phyloP scores from a whole-genome alignment of 2,888 invertebrate species.

The Dryobotodes eremita region DNA sequence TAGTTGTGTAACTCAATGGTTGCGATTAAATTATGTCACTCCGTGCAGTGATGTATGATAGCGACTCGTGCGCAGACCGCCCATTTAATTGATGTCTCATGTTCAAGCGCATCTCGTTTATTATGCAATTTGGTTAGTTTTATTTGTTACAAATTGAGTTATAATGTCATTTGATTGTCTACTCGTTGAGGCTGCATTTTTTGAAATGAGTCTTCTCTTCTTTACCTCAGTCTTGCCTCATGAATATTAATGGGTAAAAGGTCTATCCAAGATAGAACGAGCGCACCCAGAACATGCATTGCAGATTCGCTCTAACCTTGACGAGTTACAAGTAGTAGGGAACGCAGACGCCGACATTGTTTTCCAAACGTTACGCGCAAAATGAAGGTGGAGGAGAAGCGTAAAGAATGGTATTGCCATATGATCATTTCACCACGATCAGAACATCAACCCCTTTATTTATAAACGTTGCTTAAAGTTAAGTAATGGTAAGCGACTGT shows the following conservation, averaged over 20 bases:
- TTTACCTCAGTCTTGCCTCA: no score
- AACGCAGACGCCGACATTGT: neutral
- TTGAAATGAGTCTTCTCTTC: no score
- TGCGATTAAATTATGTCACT: slow-evolving; percentile 59
- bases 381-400: neutral
- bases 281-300: neutral
- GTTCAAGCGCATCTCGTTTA: slow-evolving; percentile 24
- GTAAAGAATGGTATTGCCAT: no score
- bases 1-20: slow-evolving; percentile 40
- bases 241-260: no score
- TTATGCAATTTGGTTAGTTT: slow-evolving; percentile 14
- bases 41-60: slow-evolving; percentile 36
- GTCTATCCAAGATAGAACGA: neutral
- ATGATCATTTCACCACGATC: neutral
- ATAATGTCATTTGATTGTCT: neutral
- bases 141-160: neutral
- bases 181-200: no score
- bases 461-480: no score
- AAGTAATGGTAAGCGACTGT: no score
- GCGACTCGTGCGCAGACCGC: slow-evolving; percentile 38
- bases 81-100: slow-evolving; percentile 49
- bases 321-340: neutral
- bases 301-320: neutral
- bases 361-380: no score
- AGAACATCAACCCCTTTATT: no score